Evolutionary conservation across 2,888 invertebrate genomes (phyloP).

Genomic region (Chrysotoxum bicinctum): DNA sequence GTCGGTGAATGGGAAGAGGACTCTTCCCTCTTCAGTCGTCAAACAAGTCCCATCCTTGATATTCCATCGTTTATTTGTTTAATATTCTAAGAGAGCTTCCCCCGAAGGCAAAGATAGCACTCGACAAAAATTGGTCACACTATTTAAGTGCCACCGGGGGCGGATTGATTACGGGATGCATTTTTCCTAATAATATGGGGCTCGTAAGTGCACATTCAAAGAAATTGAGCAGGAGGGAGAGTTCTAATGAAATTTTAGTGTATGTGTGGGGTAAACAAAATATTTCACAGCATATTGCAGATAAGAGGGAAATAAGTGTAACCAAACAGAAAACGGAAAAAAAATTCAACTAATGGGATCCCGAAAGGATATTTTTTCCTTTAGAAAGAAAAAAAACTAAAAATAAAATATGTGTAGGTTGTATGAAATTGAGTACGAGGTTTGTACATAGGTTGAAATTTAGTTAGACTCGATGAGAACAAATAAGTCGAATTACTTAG

Average conservation of each 20-base stretch:
- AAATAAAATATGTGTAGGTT: neutral
- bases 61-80: conserved; percentile 62
- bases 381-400: neutral
- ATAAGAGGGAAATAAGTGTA: conserved; percentile 1
- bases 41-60: conserved; percentile 49
- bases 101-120: conserved; percentile 63
- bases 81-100: conserved; percentile 66
- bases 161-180: conserved; percentile 63
- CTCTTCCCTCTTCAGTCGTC: conserved; percentile 38
- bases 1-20: conserved; percentile 21
- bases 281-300: conserved; percentile 3
- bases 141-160: conserved; percentile 47
- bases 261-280: conserved; percentile 32
- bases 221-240: neutral
- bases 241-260: conserved; percentile 35
- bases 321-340: neutral
- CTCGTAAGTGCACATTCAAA: conserved; percentile 1
- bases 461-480: too few relatives aligned
- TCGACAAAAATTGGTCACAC: conserved; percentile 67
- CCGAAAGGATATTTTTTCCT: neutral
- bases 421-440: too few relatives aligned
- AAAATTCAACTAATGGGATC: neutral
- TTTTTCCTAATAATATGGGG: conserved; percentile 16
- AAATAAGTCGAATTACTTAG: too few relatives aligned
- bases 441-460: too few relatives aligned